Base-by-base conservation (phyloP, 2,797 vertebrate species). In the Mormyrops boulengeri region DNA sequence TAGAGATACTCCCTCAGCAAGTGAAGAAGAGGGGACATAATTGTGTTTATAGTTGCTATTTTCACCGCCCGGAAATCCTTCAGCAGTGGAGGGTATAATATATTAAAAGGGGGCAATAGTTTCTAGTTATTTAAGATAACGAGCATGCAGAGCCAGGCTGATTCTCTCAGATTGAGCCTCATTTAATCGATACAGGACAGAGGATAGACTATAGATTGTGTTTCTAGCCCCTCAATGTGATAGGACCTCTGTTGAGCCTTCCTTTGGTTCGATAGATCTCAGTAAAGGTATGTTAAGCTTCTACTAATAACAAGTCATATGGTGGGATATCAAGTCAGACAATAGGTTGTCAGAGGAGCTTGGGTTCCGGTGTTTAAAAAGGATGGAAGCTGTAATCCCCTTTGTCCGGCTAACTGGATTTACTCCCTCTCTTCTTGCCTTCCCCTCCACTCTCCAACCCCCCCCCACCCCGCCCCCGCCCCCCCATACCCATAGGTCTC, bases 401-500 rank as follows among this genome's bases (percentile, higher is more conserved):
- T 89, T 86, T 90, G 85, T 82, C 44, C 30, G n/a, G 73, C 41
- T 90, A 66, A 90, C 62, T 14, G 86, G 69, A 89, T 90, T 60
- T 88, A 4, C 44, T 60, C 69, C 88, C 47, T 85, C 73, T 84
- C 92, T 49, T 92, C 9, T 1, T 38, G 34, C 91, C 57, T 55
- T 14, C 14, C 12, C 57, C 47, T 52, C 41, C 34, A 1, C 26
- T 30, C 26, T 30, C 26, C 26, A 30, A n/a, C n/a, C 12, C 57
- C 47, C 62, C 41, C 34, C 26, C n/a, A 1, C 19, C 4, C n/a
- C 26, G 26, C 12, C 17, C 38, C 11, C 22, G 19, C 34, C 84
- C 34, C 84, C 2, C 87, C 22, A 47, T 2, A 85, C 52, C 17
- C 85, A 85, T 93, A 99, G 98, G 91, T 98, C 12, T 99, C 97